Evolutionary conservation across 2,797 vertebrate species (phyloP).

Genomic region (Poeciliopsis paucimaculata): DNA sequence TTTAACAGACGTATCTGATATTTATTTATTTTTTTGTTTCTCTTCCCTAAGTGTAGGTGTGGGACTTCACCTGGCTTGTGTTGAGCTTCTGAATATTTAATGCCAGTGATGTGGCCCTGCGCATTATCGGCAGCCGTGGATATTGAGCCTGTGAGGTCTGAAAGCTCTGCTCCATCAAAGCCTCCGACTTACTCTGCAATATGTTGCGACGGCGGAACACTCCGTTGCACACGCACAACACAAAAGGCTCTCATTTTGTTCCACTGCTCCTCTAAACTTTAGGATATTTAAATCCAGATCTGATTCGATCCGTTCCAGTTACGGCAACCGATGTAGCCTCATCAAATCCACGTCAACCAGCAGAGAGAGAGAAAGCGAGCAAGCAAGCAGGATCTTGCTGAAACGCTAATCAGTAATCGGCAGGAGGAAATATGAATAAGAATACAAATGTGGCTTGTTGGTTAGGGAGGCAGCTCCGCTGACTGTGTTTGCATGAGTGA

Average conservation of each 20-base stretch:
- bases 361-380: conserved; percentile 2
- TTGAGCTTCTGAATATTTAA: conserved; percentile 76
- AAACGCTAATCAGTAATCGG: conserved; percentile 61
- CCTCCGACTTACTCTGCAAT: conserved; percentile 55
- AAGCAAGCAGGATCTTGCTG: conserved; percentile 8
- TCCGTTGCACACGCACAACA: background rate
- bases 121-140: conserved; percentile 67
- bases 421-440: conserved; percentile 62
- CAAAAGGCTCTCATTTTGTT: conserved; percentile 8
- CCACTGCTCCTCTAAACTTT: conserved; percentile 27
- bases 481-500: conserved; percentile 58
- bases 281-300: conserved; percentile 33
- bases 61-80: conserved; percentile 67
- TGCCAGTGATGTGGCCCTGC: conserved; percentile 71
- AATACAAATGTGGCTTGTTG: conserved; percentile 66
- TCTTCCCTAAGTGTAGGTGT: conserved; percentile 37
- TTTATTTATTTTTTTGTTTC: background rate
- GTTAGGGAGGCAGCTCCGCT: conserved; percentile 50
- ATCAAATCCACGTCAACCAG: conserved; percentile 16
- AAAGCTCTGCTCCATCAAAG: conserved; percentile 69
- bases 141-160: conserved; percentile 65
- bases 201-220: conserved; percentile 35
- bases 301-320: conserved; percentile 24
- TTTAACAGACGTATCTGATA: background rate
- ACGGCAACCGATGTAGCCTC: conserved; percentile 33